A percentile compares a stretch with the other conserved stretches of the same genome.
Evolutionary conservation across 1,140 invertebrate genomes (phyloP).

Genomic region (Babylonia areolata): DNA sequence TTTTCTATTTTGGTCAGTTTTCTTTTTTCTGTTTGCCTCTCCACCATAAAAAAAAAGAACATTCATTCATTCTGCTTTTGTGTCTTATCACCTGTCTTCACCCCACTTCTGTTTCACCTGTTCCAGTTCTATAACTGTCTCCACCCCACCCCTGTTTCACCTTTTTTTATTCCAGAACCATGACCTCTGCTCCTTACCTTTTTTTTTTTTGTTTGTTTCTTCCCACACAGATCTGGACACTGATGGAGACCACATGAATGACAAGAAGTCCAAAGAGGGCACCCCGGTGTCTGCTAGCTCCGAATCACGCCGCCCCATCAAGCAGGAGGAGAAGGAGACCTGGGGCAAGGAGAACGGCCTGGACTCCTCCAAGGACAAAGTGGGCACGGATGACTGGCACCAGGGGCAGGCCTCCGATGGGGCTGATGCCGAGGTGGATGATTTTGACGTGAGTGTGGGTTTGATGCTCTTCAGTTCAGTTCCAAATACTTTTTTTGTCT

Average conservation of each 20-base stretch:
- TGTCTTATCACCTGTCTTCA: too few species aligned
- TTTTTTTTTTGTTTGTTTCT: neutral
- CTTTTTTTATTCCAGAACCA: too few species aligned
- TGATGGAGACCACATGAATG: neutral
- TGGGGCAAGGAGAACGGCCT: neutral
- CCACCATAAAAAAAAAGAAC: too few species aligned
- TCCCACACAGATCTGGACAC: neutral
- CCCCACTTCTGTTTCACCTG: too few species aligned
- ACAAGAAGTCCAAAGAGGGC: neutral
- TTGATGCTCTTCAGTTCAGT: too few species aligned
- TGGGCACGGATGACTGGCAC: neutral
- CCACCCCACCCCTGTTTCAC: too few species aligned
- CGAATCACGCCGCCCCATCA: neutral
- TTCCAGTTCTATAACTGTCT: too few species aligned
- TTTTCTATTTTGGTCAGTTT: too few species aligned
- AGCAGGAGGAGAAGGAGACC: neutral
- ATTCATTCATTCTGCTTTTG: too few species aligned
- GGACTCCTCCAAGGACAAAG: neutral
- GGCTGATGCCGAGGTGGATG: conserved; percentile 60
- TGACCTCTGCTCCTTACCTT: too few species aligned
- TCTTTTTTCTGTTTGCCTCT: too few species aligned
- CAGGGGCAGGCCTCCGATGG: neutral
- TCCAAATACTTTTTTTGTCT: too few species aligned
- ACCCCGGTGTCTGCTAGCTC: neutral
- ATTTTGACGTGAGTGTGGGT: conserved; percentile 45